Base-by-base conservation (phyloP, 2,888 invertebrate species). In the Hermaeophaga mercurialis region DNA sequence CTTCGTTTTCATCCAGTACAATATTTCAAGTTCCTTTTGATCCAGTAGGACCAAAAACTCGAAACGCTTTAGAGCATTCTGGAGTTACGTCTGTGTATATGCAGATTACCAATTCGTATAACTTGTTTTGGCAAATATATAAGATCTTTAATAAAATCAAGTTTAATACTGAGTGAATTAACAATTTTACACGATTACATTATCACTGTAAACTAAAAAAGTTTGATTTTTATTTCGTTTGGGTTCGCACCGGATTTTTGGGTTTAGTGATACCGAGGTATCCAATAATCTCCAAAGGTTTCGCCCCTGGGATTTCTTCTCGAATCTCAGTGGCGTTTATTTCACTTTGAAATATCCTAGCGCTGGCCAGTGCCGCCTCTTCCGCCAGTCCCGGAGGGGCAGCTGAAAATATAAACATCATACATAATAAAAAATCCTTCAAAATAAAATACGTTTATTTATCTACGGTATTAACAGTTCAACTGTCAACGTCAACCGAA, bases 311-410 rank as follows among this genome's bases (percentile, higher is more conserved):
- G 4, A 78, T 59, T 33, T 73, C 70, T 54, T 78, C 73, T 15
- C 67, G 69, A 5, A 76, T 70, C 31, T 66, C 69, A 2, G 74
- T 58, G 1, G 65, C 59, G 14, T 57, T 71, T 18, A 77, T 64
- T 56, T 78, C 73, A 2, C 72, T 70, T 48, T 73, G 70, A 54
- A 71, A 75, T 15, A 68, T 66, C 53, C 72, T 73, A 1, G 78
- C 78, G 31, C 78, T 77, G 1, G 77, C 77, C 3, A 76, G 73
- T 2, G 80, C 79, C 9, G 79, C 79, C 64, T 78, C 79, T 65
- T 80, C 80, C 7, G 79, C 78, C n/a, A 72, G 63, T 61, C 76
- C 79, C 1, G 78, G 77, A 1, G 79, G 78, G n/a, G 73, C 80
- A 5, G 72, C 69, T 63, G 12, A 11, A 61, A 59, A 48, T n/a